Evolutionary conservation across 2,113 vertebrate genomes (phyloP).

Genomic region (Eptesicus fuscus): DNA sequence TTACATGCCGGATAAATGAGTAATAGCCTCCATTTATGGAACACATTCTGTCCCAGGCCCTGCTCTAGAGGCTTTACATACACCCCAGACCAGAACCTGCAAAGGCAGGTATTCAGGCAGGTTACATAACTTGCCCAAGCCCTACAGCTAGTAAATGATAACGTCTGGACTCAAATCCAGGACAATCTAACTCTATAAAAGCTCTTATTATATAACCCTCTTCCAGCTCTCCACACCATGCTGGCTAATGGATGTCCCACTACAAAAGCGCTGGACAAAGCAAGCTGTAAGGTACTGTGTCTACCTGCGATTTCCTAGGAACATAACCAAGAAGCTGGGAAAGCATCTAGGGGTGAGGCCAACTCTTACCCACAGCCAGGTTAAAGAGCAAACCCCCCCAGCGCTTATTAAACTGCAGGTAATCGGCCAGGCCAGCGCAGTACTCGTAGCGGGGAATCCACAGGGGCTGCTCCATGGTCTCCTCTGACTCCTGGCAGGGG

Average conservation of each 20-base stretch:
- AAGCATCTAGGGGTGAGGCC: not conserved
- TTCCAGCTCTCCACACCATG: not conserved
- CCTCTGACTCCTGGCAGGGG: slow-evolving; percentile 71
- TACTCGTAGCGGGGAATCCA: slow-evolving; percentile 84
- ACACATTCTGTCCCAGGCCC: not conserved
- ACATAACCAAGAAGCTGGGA: not conserved
- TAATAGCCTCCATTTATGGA: not conserved
- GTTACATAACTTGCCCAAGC: not conserved
- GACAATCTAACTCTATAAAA: not conserved
- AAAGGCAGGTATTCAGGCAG: not conserved
- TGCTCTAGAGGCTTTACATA: not conserved
- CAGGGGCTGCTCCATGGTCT: slow-evolving; percentile 34
- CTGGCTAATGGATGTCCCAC: not conserved
- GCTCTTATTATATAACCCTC: not conserved
- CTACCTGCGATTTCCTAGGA: not conserved
- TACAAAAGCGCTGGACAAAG: not conserved
- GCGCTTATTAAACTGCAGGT: slow-evolving; percentile 53
- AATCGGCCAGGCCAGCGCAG: slow-evolving; percentile 62
- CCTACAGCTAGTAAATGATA: not conserved
- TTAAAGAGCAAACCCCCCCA: slow-evolving; percentile 73
- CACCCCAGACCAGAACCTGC: not conserved
- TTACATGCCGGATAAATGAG: not conserved
- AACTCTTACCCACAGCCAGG: slow-evolving; percentile 77
- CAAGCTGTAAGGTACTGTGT: not conserved
- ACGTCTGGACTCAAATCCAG: not conserved